These are phyloP conservation scores for Chironomus tepperi DNA, from an alignment of 1,140 invertebrate species.

Conservation along the genomic window DNA sequence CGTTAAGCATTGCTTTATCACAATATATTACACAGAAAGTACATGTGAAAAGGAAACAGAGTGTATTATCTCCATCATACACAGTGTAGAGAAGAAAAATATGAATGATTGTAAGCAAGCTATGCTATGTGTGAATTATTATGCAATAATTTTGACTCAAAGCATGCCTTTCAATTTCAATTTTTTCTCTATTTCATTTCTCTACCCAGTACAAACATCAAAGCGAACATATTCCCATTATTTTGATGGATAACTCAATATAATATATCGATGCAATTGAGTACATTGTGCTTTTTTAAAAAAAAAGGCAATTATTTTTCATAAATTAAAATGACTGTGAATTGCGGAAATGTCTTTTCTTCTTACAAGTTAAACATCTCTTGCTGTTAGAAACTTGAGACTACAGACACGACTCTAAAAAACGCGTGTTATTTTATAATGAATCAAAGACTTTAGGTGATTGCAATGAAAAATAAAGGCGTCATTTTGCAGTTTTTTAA, in stretches of 20 bases:
- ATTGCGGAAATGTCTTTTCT: conserved; percentile 12
- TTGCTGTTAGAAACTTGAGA: no score
- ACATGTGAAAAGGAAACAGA: not conserved
- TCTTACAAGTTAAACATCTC: not conserved
- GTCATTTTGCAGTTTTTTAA: not conserved
- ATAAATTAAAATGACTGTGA: not conserved
- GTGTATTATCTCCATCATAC: no score
- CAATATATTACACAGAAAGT: not conserved
- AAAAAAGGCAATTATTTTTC: not conserved
- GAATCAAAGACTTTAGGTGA: no score
- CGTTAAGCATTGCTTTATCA: not conserved
- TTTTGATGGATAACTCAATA: no score
- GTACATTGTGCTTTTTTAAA: not conserved
- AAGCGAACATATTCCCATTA: no score
- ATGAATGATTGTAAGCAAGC: not conserved
- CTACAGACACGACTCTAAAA: no score
- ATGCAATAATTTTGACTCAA: not conserved
- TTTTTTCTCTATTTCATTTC: no score
- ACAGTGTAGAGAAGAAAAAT: not conserved
- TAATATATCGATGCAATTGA: not conserved
- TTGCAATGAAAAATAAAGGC: no score
- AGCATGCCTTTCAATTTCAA: not conserved
- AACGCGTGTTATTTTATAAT: no score
- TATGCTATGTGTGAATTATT: not conserved
- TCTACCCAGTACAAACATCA: no score